phyloP scores from a whole-genome alignment of 2,113 vertebrate genomes.

The Lepisosteus oculatus region DNA sequence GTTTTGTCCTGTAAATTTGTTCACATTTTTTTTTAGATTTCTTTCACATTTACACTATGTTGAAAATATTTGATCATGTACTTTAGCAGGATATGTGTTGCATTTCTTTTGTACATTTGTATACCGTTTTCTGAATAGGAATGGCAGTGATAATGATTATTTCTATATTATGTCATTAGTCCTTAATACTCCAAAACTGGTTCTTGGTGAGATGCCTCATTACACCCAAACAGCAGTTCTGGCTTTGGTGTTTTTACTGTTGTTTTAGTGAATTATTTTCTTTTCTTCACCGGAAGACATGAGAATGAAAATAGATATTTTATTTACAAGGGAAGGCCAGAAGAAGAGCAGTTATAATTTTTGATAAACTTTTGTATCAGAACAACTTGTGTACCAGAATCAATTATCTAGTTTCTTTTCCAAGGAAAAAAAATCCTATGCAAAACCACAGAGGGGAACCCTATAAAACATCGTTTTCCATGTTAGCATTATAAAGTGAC shows the following conservation, averaged over 20 bases:
- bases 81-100: too few relatives aligned
- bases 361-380: neutral
- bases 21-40: too few relatives aligned
- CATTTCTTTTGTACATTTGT: too few relatives aligned
- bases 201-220: neutral
- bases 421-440: neutral
- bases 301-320: neutral
- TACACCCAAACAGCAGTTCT: neutral
- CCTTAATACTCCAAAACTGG: slow-evolving; percentile 2
- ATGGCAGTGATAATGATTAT: too few relatives aligned
- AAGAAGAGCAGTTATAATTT: slow-evolving; percentile 5
- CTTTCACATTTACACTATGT: too few relatives aligned
- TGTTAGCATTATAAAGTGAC: neutral
- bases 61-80: too few relatives aligned
- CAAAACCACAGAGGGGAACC: neutral
- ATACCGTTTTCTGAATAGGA: too few relatives aligned
- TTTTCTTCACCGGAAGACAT: neutral
- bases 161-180: neutral
- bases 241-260: neutral
- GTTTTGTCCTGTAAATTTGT: too few relatives aligned
- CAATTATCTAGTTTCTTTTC: neutral
- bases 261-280: neutral
- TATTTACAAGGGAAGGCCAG: neutral
- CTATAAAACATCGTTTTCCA: neutral
- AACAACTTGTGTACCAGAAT: neutral